Conservation (phyloP, 2,888 invertebrate species). For the Villa cingulata region DNA sequence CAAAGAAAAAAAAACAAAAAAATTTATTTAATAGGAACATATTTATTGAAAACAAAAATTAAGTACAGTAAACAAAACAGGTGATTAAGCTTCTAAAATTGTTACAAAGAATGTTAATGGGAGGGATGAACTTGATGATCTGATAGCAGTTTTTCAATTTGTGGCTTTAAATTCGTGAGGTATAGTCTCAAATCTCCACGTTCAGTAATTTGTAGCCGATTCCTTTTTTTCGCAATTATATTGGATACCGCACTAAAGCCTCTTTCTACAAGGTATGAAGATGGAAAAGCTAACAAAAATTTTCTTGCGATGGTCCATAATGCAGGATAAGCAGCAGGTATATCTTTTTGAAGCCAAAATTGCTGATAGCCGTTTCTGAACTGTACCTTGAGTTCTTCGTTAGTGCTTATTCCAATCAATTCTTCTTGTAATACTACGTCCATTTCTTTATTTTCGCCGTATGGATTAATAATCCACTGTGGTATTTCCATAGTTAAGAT, state of each 20-base stretch:
- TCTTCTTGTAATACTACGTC: not conserved
- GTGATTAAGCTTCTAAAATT: not conserved
- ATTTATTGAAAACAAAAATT: not conserved
- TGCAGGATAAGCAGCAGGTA: not conserved
- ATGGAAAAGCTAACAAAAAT: slow-evolving; percentile 1
- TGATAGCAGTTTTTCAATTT: not conserved
- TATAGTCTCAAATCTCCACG: not conserved
- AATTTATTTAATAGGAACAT: too few relatives aligned
- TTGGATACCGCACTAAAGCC: not conserved
- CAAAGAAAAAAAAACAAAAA: too few relatives aligned
- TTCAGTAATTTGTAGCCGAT: not conserved
- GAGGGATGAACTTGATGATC: not conserved
- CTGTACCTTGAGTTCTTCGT: not conserved
- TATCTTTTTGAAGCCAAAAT: not conserved
- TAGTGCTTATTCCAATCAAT: not conserved
- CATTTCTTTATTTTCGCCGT: not conserved
- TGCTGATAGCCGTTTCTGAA: not conserved
- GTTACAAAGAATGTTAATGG: not conserved
- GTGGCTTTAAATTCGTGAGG: not conserved
- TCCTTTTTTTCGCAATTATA: not conserved
- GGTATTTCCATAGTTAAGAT: not conserved
- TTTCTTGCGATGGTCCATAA: not conserved
- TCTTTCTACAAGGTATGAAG: not conserved
- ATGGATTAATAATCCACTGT: slow-evolving; percentile 1
- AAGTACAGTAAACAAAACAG: not conserved